Evolutionary conservation across 2,888 invertebrate genomes (phyloP), one percentile per base, ranked within the genome.

Genomic region (Cataglyphis altisquamis): DNA sequence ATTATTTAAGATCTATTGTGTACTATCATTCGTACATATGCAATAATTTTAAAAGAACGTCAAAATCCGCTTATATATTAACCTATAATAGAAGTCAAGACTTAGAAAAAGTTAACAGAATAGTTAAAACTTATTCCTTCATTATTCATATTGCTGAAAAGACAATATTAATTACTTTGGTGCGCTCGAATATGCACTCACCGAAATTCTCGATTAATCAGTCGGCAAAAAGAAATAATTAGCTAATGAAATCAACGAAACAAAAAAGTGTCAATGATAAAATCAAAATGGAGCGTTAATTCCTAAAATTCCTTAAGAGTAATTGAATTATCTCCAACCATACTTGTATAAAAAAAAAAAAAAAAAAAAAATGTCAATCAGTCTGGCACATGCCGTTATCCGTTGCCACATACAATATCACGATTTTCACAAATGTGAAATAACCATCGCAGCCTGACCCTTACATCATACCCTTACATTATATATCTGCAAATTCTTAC

Each of bases 361-460:
- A 45, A 45, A 45, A 91, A 91, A 91, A 90, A 91, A 90, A 92
- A 90, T 89, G 92, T 94, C 93, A 93, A 94, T 94, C 94, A 94
- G 94, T 94, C 94, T 94, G 94, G 94, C 94, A 94, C 91, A 94
- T 94, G 94, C 94, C 94, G 94, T 94, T 92, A 92, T 94, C 94
- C 94, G 93, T 93, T 94, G 94, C 94, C 94, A 94, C 94, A 91
- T 93, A 91, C 80, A 87, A 93, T 90, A 89, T 89, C 89, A 92
- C 86, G 88, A 91, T 85, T 90, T 89, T 92, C 90, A 92, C 88
- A 91, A 93, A 87, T 88, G 91, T 92, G 91, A 93, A 92, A 93
- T 91, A 94, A 94, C 94, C 94, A 94, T 94, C 94, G 93, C 94
- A 94, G 94, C 94, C 93, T 94, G 94, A 94, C 94, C 94, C 94